Percentiles rank a stretch among this genome's conserved stretches.
Conservation (phyloP, 2,797 vertebrate species). For the Oreonectes daqikongensis region DNA sequence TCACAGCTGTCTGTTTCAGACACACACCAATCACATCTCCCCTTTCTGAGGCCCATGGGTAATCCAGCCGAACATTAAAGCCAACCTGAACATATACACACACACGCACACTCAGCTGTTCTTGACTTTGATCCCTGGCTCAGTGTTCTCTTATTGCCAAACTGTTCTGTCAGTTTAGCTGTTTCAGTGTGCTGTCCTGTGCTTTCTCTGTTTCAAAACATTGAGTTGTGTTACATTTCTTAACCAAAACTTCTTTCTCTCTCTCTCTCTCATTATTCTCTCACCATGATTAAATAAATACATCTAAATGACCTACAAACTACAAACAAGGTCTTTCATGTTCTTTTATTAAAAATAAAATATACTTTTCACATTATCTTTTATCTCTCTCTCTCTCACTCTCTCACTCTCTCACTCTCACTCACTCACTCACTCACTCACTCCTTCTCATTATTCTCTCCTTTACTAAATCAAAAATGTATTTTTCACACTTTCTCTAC, state of each 20-base stretch:
- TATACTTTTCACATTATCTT: no score
- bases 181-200: background rate
- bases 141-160: constrained; percentile 23
- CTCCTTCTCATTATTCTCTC: no score
- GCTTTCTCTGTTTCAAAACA: background rate
- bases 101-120: constrained; percentile 35
- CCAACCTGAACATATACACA: constrained; percentile 39
- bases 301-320: no score
- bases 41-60: constrained; percentile 29
- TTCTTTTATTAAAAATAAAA: no score
- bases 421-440: no score
- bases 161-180: constrained; percentile 23
- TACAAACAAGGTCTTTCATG: no score
- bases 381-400: background rate
- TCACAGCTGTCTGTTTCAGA: constrained; percentile 58
- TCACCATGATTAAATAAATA: no score
- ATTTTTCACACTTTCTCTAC: no score
- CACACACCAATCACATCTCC: constrained; percentile 57
- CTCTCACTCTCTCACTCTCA: background rate
- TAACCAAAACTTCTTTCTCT: background rate
- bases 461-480: no score
- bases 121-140: constrained; percentile 26
- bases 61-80: constrained; percentile 43
- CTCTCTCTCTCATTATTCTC: background rate
- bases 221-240: background rate